A percentile compares a stretch with the other conserved stretches of the same genome.
phyloP scores from a whole-genome alignment of 2,888 invertebrate species.

The Agapetus fuscipes region DNA sequence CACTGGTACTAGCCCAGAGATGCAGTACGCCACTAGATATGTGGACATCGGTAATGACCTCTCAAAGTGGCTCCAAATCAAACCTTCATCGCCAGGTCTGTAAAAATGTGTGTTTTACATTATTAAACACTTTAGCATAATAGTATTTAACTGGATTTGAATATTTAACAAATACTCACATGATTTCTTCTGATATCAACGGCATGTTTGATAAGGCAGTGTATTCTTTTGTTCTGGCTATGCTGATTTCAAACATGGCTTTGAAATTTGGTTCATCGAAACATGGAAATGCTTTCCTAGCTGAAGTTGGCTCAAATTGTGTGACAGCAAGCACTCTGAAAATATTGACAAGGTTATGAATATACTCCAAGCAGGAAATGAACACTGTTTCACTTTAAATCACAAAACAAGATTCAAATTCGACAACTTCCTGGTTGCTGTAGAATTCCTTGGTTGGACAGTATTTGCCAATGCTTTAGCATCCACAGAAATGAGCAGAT shows the following conservation, averaged over 20 bases:
- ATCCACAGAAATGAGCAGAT: too few species aligned
- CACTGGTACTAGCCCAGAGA: conserved; percentile 59
- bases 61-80: conserved; percentile 69
- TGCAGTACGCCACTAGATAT: conserved; percentile 74
- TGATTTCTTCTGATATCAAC: conserved; percentile 39
- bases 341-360: conserved; percentile 1
- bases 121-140: not conserved
- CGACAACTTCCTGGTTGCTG: too few species aligned
- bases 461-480: too few species aligned
- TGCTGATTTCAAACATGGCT: conserved; percentile 63
- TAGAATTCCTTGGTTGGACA: too few species aligned
- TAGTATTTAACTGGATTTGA: conserved; percentile 1
- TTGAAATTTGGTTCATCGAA: conserved; percentile 72
- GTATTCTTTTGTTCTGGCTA: conserved; percentile 54
- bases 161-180: conserved; percentile 35
- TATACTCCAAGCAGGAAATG: too few species aligned
- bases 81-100: conserved; percentile 46
- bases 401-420: too few species aligned
- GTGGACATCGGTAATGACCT: conserved; percentile 78
- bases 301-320: conserved; percentile 56
- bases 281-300: conserved; percentile 61
- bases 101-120: too few species aligned
- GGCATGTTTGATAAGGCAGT: conserved; percentile 65
- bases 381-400: too few species aligned
- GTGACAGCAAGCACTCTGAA: conserved; percentile 52